Base-by-base conservation (phyloP, 2,888 invertebrate genomes). In the Melanostoma mellinum region DNA sequence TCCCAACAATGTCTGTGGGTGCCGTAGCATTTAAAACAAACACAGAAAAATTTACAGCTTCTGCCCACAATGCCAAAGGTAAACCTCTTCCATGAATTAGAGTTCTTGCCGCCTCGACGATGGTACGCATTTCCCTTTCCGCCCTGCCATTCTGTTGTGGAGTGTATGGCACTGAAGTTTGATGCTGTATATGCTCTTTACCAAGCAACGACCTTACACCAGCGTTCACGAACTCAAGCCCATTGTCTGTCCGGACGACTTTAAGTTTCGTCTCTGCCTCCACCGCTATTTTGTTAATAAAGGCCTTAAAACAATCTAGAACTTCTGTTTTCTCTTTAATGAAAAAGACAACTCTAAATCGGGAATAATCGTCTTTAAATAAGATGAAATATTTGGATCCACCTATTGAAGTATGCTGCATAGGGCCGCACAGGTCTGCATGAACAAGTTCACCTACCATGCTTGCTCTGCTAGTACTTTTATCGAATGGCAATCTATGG, bases 61-160 rank as follows among this genome's bases (percentile, higher is more conserved):
- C 90, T 6, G 89, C 89, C 90, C 90, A 90, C 3, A 89, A 81
- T n/a, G 86, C 85, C 36, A 86, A 67, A 38, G 76, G 52, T 5
- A 88, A 33, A 0, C 86, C 86, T 73, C 75, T 81, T 5, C 74
- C 60, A 85, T 86, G 68, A 35, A 87, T 84, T 76, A 86, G 85
- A 9, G 85, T 52, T 46, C 89, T 85, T n/a, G 88, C 88, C n/a
- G 88, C 86, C 84, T 89, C 89, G 3, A 89, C 86, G 9, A 89
- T 80, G 48, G 88, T 89, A 68, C 88, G 85, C 73, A 87, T 90
- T 73, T 89, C 88, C 5, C 89, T 85, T 73, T 90, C 89, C 0
- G 88, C 87, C 56, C 85, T 82, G 4, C 89, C 89, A 80, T 91
- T 91, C 80, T 90, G 89, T 82, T 89, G 87, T 3, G 89, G 89